These are phyloP conservation scores for Carpatolechia fugitivella DNA, from an alignment of 2,888 invertebrate genomes.

Conservation along the genomic window DNA sequence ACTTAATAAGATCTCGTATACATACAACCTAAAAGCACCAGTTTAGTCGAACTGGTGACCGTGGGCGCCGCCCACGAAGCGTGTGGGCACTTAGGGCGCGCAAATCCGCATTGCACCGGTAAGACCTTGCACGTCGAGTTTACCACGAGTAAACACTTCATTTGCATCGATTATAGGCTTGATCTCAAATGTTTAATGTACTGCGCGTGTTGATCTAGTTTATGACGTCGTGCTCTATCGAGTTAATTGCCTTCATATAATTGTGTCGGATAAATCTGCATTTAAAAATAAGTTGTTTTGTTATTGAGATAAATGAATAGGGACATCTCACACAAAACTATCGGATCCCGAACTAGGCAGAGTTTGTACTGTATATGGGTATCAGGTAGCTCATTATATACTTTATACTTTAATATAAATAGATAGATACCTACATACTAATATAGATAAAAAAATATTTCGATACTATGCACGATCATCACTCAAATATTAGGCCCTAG, in stretches of 20 bases:
- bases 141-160: constrained; percentile 27
- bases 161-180: constrained; percentile 37
- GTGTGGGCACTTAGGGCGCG: constrained; percentile 50
- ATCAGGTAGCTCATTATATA: no score
- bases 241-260: background rate
- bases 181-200: constrained; percentile 26
- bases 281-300: no score
- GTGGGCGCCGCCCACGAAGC: constrained; percentile 42
- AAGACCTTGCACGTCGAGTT: constrained; percentile 47
- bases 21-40: constrained; percentile 19
- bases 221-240: background rate
- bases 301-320: no score
- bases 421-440: no score
- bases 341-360: no score
- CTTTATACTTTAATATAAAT: no score
- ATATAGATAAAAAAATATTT: no score
- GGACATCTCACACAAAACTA: no score
- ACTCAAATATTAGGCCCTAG: no score
- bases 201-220: constrained; percentile 8
- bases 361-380: no score
- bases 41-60: constrained; percentile 32
- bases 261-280: no score
- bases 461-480: no score
- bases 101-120: constrained; percentile 66
- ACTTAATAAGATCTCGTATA: background rate